Conservation (phyloP, 2,888 invertebrate genomes). For the Margaritifera margaritifera region DNA sequence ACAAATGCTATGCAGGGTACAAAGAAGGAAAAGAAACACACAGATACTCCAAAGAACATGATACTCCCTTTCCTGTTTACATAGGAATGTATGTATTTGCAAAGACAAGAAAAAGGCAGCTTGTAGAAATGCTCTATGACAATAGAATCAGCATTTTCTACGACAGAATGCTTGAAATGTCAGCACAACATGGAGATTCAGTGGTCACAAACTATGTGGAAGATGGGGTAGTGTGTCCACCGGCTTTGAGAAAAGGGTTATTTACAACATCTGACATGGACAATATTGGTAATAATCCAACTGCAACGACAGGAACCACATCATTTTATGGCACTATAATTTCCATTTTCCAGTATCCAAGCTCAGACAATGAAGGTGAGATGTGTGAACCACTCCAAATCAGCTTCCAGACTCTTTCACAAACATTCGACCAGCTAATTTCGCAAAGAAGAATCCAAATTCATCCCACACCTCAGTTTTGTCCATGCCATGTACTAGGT, state of each 20-base stretch:
- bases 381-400: constrained; percentile 3
- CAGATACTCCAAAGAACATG: constrained; percentile 19
- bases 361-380: no score
- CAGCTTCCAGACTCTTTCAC: no score
- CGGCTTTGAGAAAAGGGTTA: constrained; percentile 25
- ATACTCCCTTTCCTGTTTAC: constrained; percentile 23
- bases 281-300: no score
- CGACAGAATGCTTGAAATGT: constrained; percentile 47
- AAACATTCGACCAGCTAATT: no score
- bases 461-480: no score
- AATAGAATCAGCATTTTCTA: no score
- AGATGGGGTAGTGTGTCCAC: constrained; percentile 33
- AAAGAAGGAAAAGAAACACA: constrained; percentile 5
- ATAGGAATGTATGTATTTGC: constrained; percentile 27
- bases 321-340: constrained; percentile 28
- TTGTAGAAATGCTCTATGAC: no score
- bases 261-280: constrained; percentile 46
- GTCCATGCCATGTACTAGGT: no score
- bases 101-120: no score
- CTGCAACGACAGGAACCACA: constrained; percentile 25
- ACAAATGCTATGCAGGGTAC: constrained; percentile 17
- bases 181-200: constrained; percentile 34
- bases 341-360: constrained; percentile 19
- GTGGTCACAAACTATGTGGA: constrained; percentile 22
- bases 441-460: no score